Conservation (phyloP, 2,888 invertebrate species). For the Habroteleia sp. region DNA sequence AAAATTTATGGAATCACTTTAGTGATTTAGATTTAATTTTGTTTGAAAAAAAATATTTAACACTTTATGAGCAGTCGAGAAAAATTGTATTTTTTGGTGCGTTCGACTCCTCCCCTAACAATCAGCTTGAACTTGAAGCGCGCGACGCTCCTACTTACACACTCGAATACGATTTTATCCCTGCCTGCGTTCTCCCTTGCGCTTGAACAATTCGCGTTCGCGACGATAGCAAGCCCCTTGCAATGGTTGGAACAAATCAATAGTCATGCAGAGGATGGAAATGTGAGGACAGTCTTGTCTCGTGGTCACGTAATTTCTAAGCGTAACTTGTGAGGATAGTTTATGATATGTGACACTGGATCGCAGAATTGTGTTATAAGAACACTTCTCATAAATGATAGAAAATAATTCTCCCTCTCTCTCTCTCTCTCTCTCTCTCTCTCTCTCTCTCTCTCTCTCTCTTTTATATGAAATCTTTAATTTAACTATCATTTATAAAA, state of each 20-base stretch:
- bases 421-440: no score
- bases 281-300: slow-evolving; percentile 53
- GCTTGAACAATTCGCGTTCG: slow-evolving; percentile 62
- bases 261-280: slow-evolving; percentile 70
- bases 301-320: slow-evolving; percentile 57
- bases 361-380: no score
- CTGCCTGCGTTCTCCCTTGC: slow-evolving; percentile 56
- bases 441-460: no score
- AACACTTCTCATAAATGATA: no score
- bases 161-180: slow-evolving; percentile 60
- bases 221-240: slow-evolving; percentile 57
- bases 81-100: slow-evolving; percentile 46
- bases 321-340: no score
- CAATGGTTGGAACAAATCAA: slow-evolving; percentile 67
- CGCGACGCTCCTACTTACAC: slow-evolving; percentile 62
- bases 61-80: slow-evolving; percentile 38
- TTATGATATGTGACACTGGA: no score
- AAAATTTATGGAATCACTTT: no score
- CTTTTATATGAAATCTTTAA: no score
- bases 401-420: no score
- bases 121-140: slow-evolving; percentile 54
- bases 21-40: no score
- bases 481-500: no score
- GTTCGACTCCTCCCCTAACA: slow-evolving; percentile 45
- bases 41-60: slow-evolving; percentile 38